phyloP scores from a whole-genome alignment of 2,888 invertebrate species.

The Eilema sororculum region DNA sequence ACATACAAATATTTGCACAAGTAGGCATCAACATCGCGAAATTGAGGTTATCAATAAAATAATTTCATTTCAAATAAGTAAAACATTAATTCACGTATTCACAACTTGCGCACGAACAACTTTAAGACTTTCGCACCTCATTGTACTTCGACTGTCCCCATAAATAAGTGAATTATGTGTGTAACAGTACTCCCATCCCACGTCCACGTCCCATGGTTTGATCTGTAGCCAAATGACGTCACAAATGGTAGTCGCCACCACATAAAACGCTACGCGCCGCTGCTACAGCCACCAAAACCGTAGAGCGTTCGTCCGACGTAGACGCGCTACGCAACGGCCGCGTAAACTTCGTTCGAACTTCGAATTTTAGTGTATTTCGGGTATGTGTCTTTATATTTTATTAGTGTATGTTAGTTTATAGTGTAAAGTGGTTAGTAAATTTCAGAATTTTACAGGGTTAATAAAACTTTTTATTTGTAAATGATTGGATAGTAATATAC shows the following conservation, averaged over 20 bases:
- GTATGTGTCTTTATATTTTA: constrained; percentile 42
- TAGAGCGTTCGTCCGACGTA: constrained; percentile 75
- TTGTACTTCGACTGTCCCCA: constrained; percentile 28
- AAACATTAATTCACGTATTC: background rate
- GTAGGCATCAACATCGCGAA: too few species aligned
- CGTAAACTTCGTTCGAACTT: constrained; percentile 55
- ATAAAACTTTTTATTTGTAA: background rate
- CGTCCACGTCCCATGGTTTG: constrained; percentile 73
- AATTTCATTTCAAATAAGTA: background rate
- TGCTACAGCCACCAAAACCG: constrained; percentile 71
- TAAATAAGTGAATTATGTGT: constrained; percentile 45
- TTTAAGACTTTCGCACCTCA: constrained; percentile 22
- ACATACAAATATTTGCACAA: too few species aligned
- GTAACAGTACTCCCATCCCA: constrained; percentile 70
- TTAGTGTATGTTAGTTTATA: constrained; percentile 15
- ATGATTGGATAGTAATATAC: background rate
- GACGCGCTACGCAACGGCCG: constrained; percentile 72
- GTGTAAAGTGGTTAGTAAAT: constrained; percentile 15
- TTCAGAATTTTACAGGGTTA: background rate
- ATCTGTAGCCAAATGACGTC: constrained; percentile 76
- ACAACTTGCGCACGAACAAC: background rate
- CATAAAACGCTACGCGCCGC: constrained; percentile 72
- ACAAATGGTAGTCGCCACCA: constrained; percentile 56
- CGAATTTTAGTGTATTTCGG: constrained; percentile 39
- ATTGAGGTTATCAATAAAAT: background rate